A percentile compares a stretch with the other conserved stretches of the same genome.
phyloP scores from a whole-genome alignment of 2,888 invertebrate genomes.

The Odontocerum albicorne region DNA sequence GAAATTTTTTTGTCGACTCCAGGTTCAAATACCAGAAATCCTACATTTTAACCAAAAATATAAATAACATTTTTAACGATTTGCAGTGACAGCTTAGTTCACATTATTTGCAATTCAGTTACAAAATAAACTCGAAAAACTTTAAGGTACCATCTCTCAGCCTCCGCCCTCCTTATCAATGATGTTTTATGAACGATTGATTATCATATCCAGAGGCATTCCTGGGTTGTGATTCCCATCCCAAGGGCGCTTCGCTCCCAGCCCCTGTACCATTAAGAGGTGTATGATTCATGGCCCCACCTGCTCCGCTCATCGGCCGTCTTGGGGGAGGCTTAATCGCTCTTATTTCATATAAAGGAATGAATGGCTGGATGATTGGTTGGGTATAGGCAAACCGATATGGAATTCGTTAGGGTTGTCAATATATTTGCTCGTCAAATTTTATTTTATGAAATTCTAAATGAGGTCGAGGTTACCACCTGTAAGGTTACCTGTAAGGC shows the following conservation, averaged over 20 bases:
- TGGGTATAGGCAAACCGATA: conserved; percentile 11
- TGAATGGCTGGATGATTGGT: conserved; percentile 35
- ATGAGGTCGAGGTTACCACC: too few species aligned
- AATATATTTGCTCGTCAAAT: too few species aligned
- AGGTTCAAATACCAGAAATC: too few species aligned
- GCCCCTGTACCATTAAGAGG: conserved; percentile 30
- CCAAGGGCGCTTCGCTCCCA: conserved; percentile 4
- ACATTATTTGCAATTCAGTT: background rate
- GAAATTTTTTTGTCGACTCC: too few species aligned
- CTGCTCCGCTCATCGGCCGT: conserved; percentile 13
- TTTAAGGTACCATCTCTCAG: background rate
- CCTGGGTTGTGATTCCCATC: conserved; percentile 10
- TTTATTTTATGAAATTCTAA: too few species aligned
- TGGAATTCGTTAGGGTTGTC: too few species aligned
- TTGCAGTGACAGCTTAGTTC: too few species aligned
- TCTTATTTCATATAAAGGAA: conserved; percentile 32
- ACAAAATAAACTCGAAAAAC: too few species aligned
- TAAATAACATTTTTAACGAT: too few species aligned
- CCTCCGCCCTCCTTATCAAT: conserved; percentile 26
- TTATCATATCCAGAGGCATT: conserved; percentile 34
- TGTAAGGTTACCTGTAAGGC: too few species aligned
- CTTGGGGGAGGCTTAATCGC: conserved; percentile 29
- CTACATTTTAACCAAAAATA: too few species aligned
- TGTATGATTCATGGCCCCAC: conserved; percentile 36
- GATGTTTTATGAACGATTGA: conserved; percentile 37